Evolutionary conservation across 2,797 vertebrate genomes (phyloP).

Genomic region (Cirrhinus molitorella): DNA sequence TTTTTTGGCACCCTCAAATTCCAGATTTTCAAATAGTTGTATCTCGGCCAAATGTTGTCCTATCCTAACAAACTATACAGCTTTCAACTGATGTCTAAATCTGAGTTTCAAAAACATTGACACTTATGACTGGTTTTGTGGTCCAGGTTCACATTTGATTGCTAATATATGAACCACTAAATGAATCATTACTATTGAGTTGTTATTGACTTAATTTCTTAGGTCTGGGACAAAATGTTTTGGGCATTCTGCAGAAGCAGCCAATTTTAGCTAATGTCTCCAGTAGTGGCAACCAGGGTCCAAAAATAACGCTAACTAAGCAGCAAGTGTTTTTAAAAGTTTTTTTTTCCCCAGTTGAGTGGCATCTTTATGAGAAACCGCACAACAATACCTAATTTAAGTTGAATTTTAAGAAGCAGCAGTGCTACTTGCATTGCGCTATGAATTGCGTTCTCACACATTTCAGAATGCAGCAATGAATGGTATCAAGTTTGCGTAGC

Average conservation of each 20-base stretch:
- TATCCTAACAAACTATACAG: too few relatives aligned
- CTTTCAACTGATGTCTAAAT: too few relatives aligned
- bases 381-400: neutral
- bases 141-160: neutral
- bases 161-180: neutral
- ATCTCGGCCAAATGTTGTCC: too few relatives aligned
- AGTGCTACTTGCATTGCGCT: neutral
- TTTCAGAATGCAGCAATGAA: slow-evolving; percentile 8
- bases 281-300: neutral
- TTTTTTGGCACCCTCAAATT: too few relatives aligned
- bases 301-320: neutral
- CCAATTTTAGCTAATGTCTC: neutral
- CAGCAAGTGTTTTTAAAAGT: neutral
- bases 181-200: neutral
- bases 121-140: too few relatives aligned
- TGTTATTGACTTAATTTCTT: neutral
- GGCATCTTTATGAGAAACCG: neutral
- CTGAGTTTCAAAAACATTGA: too few relatives aligned
- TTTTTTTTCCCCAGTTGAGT: neutral
- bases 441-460: neutral
- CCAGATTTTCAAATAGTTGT: too few relatives aligned
- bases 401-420: neutral
- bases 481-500: neutral
- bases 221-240: neutral
- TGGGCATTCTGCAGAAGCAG: neutral